These are phyloP conservation scores for Motacilla tschutschensis DNA, from an alignment of 2,113 vertebrate genomes.

Conservation along the genomic window DNA sequence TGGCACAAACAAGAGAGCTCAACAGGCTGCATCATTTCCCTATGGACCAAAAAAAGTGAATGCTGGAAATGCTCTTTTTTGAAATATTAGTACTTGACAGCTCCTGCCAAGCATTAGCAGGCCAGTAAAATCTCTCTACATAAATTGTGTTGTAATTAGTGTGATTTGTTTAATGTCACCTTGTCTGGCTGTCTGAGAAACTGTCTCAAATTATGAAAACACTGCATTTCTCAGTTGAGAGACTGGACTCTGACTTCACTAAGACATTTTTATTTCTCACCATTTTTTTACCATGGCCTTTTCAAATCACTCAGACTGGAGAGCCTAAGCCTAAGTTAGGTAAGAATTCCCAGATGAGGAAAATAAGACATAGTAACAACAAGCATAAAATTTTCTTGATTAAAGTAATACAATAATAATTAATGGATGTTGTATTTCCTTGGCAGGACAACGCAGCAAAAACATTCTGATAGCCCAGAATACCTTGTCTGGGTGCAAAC, in stretches of 20 bases:
- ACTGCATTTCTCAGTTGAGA: background rate
- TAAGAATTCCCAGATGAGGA: background rate
- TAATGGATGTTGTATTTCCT: background rate
- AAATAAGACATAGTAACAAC: background rate
- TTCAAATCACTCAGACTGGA: background rate
- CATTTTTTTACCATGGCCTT: background rate
- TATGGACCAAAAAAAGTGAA: background rate
- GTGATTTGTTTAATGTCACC: constrained; percentile 57
- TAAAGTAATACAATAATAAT: background rate
- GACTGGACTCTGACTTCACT: background rate
- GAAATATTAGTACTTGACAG: constrained; percentile 33
- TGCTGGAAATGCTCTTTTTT: background rate
- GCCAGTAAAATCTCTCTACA: constrained; percentile 39
- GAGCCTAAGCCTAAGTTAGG: background rate
- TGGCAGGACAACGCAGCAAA: background rate
- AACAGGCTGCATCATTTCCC: background rate
- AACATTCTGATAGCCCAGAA: background rate
- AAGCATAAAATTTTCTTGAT: background rate
- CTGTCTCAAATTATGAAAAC: constrained; percentile 29
- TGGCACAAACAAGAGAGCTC: background rate
- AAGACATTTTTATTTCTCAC: constrained; percentile 10
- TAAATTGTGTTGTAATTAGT: constrained; percentile 49
- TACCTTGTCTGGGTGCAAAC: background rate
- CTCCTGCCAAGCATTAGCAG: constrained; percentile 21
- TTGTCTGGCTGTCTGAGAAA: constrained; percentile 49